These are phyloP conservation scores for Iguana delicatissima DNA, from an alignment of 2,797 vertebrate species.

Conservation along the genomic window DNA sequence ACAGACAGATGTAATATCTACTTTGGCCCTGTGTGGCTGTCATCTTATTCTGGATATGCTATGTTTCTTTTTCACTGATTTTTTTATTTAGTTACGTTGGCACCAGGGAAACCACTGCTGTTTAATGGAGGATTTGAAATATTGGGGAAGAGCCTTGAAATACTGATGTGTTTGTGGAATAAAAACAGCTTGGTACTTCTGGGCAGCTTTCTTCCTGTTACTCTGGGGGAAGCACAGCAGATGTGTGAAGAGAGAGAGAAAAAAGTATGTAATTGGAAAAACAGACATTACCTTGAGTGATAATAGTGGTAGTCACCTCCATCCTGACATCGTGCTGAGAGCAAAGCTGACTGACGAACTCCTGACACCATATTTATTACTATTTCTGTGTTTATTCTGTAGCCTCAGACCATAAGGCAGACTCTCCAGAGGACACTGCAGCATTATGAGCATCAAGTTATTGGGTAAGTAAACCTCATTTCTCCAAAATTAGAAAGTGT, in stretches of 20 bases:
- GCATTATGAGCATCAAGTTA: conserved; percentile 91
- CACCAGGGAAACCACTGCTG: conserved; percentile 42
- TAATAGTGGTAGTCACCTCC: conserved; percentile 46
- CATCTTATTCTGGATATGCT: conserved; percentile 36
- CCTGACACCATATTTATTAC: conserved; percentile 68
- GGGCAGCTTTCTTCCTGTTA: conserved; percentile 51
- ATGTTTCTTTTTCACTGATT: conserved; percentile 6
- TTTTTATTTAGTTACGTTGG: conserved; percentile 44
- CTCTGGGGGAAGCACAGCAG: conserved; percentile 38
- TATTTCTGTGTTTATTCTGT: conserved; percentile 66
- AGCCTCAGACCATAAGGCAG: conserved; percentile 95
- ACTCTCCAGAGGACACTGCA: conserved; percentile 94
- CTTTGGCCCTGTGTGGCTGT: background rate
- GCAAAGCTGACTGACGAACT: conserved; percentile 43
- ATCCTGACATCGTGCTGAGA: conserved; percentile 43
- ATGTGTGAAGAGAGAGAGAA: conserved; percentile 34
- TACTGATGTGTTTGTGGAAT: conserved; percentile 36
- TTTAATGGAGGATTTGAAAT: conserved; percentile 55
- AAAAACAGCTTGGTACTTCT: conserved; percentile 52
- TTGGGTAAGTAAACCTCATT: conserved; percentile 85
- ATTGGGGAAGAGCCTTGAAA: conserved; percentile 49
- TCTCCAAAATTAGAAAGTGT: background rate
- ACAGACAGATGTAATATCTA: background rate
- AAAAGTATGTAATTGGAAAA: conserved; percentile 54
- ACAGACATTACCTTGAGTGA: conserved; percentile 27